These are phyloP conservation scores for Atlantisia rogersi DNA, from an alignment of 2,113 vertebrate species.

Conservation along the genomic window DNA sequence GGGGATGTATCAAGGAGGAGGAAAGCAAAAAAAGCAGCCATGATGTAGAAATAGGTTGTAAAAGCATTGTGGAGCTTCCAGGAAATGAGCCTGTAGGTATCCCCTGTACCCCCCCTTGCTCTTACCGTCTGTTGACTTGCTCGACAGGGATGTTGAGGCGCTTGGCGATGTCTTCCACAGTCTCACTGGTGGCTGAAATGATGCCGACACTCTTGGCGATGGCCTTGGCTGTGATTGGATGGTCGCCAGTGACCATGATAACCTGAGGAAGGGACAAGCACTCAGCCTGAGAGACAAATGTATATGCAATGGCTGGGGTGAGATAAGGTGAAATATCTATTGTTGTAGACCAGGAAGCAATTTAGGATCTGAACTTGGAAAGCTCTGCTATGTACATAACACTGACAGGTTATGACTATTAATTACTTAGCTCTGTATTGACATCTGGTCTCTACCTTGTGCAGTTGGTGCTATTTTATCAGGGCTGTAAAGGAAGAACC, in stretches of 20 bases:
- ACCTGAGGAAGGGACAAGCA: conserved; percentile 66
- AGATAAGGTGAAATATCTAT: not conserved
- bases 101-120: fast-evolving
- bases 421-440: not conserved
- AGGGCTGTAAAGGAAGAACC: not conserved
- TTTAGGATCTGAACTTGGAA: not conserved
- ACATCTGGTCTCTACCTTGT: not conserved
- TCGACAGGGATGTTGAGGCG: conserved; percentile 77
- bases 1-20: fast-evolving
- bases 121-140: conserved; percentile 77
- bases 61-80: fast-evolving
- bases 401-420: not conserved
- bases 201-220: conserved; percentile 84
- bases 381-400: not conserved
- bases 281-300: not conserved
- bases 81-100: not conserved
- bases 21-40: not conserved
- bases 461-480: not conserved
- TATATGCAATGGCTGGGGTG: fast-evolving
- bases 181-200: conserved; percentile 82
- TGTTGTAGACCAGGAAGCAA: not conserved
- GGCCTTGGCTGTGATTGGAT: conserved; percentile 84
- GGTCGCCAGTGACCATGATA: conserved; percentile 85
- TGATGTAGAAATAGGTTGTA: fast-evolving
- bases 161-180: conserved; percentile 82